phyloP scores from a whole-genome alignment of 1,140 invertebrate species.

The Phymastichus coffea region DNA sequence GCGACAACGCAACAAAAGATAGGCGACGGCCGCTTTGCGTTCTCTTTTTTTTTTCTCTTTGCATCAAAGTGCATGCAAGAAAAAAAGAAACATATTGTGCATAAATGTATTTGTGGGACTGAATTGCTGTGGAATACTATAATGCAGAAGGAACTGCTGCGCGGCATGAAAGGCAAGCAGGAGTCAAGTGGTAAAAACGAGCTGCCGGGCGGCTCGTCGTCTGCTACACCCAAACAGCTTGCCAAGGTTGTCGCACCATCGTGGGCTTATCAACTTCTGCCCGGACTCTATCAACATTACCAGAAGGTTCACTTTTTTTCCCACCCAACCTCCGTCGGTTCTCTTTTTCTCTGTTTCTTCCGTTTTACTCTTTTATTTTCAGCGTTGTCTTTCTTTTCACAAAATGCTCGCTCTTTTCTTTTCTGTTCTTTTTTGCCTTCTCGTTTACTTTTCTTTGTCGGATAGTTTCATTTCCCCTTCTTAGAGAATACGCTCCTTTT shows the following conservation, averaged over 20 bases:
- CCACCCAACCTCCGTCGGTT: background rate
- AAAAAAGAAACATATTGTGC: background rate
- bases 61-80: background rate
- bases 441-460: background rate
- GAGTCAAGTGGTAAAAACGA: background rate
- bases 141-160: constrained; percentile 63
- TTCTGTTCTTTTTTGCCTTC: constrained; percentile 8
- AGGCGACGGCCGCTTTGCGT: too few relatives aligned
- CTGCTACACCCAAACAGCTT: constrained; percentile 1
- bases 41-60: background rate
- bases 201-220: background rate
- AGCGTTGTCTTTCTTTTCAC: constrained; percentile 7
- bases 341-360: too few relatives aligned
- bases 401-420: constrained; percentile 16
- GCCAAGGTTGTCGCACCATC: constrained; percentile 56
- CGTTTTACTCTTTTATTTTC: too few relatives aligned
- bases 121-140: constrained; percentile 32
- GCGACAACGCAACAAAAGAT: too few relatives aligned
- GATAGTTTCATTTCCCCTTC: too few relatives aligned
- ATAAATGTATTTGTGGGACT: background rate
- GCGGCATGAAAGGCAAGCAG: constrained; percentile 51
- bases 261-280: constrained; percentile 81
- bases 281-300: constrained; percentile 76
- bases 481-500: too few relatives aligned
- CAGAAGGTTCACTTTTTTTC: constrained; percentile 70